Conservation (phyloP, 2,888 invertebrate genomes). For the Macrostomum cliftonense region DNA sequence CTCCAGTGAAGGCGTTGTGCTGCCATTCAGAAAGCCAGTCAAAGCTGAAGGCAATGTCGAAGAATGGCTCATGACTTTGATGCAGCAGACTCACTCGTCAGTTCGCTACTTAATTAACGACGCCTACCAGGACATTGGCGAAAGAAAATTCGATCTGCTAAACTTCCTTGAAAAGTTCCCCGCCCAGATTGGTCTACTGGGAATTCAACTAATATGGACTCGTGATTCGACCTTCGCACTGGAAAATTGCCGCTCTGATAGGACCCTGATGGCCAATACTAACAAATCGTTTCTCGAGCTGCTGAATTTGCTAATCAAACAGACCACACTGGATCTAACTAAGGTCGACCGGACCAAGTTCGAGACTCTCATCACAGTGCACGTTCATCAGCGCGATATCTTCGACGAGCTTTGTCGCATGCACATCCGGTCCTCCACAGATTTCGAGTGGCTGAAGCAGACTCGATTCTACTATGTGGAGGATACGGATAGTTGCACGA, state of each 20-base stretch:
- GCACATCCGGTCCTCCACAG: conserved; percentile 67
- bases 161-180: conserved; percentile 77
- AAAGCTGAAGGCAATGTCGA: conserved; percentile 50
- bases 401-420: conserved; percentile 82
- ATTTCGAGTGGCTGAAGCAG: conserved; percentile 92
- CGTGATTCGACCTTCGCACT: conserved; percentile 74
- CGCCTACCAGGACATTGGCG: conserved; percentile 61
- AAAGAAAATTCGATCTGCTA: conserved; percentile 50
- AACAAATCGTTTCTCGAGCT: conserved; percentile 80
- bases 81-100: conserved; percentile 71
- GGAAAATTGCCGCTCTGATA: conserved; percentile 70
- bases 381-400: conserved; percentile 88
- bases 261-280: conserved; percentile 81
- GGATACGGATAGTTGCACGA: conserved; percentile 72
- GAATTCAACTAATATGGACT: conserved; percentile 87
- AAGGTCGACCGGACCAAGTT: conserved; percentile 81
- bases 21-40: conserved; percentile 58
- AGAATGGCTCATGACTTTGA: conserved; percentile 72
- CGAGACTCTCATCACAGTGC: conserved; percentile 86
- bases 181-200: conserved; percentile 76
- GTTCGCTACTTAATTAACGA: conserved; percentile 76
- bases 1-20: conserved; percentile 61
- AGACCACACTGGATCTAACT: conserved; percentile 72
- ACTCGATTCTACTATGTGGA: conserved; percentile 88
- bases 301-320: conserved; percentile 75